Conservation (phyloP, 2,888 invertebrate species). For the Dione juno region DNA sequence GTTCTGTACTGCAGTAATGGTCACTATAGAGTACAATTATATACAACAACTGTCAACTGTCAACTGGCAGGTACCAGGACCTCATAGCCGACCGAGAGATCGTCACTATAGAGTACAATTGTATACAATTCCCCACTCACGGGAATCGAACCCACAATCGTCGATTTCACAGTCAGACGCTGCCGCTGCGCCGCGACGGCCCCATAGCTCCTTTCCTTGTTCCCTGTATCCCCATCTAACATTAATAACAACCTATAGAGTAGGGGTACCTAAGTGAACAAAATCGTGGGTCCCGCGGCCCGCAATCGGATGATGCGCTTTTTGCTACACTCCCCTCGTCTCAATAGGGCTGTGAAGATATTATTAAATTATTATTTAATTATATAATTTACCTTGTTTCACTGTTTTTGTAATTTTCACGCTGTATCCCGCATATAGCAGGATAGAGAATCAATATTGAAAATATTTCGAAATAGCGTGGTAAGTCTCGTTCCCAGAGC, state of each 20-base stretch:
- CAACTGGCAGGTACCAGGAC: too few species aligned
- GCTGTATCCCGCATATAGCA: not conserved
- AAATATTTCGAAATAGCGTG: too few species aligned
- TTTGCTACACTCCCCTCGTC: constrained; percentile 55
- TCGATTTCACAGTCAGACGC: not conserved
- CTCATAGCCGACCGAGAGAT: too few species aligned
- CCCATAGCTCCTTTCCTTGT: not conserved
- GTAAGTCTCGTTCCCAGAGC: too few species aligned
- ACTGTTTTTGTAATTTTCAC: too few species aligned
- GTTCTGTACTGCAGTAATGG: too few species aligned
- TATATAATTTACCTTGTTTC: too few species aligned
- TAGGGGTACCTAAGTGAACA: constrained; percentile 45
- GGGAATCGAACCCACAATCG: not conserved
- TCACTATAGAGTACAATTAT: too few species aligned
- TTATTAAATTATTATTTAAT: not conserved
- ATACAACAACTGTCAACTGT: too few species aligned
- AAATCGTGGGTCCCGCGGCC: constrained; percentile 60
- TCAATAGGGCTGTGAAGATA: constrained; percentile 52
- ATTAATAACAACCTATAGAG: constrained; percentile 24
- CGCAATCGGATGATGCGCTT: constrained; percentile 75
- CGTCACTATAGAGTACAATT: too few species aligned
- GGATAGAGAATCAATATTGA: too few species aligned
- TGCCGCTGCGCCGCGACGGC: not conserved
- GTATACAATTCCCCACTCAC: too few species aligned
- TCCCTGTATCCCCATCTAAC: constrained; percentile 11